phyloP scores from a whole-genome alignment of 1,140 invertebrate genomes.

The Colletes latitarsis region DNA sequence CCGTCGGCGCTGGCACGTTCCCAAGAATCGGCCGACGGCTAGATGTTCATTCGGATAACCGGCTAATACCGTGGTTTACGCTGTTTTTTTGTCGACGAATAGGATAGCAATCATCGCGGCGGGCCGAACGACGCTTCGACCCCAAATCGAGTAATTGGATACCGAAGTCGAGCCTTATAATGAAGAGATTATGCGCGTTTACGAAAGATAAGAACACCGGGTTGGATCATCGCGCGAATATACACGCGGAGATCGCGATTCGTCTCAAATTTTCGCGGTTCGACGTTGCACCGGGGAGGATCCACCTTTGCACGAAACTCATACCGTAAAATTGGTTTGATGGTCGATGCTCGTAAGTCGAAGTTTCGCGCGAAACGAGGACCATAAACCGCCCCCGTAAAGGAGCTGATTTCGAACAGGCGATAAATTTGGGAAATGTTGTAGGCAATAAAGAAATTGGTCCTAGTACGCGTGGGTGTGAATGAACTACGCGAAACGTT shows the following conservation, averaged over 20 bases:
- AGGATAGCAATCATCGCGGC: conserved; percentile 47
- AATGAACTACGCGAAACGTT: too few relatives aligned
- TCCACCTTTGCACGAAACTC: neutral
- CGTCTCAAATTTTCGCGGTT: neutral
- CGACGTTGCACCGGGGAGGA: neutral
- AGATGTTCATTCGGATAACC: conserved; percentile 60
- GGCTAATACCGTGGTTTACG: conserved; percentile 60
- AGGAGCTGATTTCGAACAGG: neutral
- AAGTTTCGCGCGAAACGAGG: neutral
- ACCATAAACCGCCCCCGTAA: neutral
- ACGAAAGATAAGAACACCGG: neutral
- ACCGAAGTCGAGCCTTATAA: conserved; percentile 46
- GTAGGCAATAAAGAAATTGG: too few relatives aligned
- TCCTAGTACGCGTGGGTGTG: too few relatives aligned
- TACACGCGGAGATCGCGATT: conserved; percentile 2
- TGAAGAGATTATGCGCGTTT: conserved; percentile 50
- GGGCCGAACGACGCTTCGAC: neutral
- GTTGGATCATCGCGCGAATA: neutral
- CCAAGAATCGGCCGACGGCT: conserved; percentile 53
- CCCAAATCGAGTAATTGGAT: conserved; percentile 47
- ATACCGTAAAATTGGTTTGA: conserved; percentile 19
- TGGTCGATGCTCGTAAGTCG: neutral
- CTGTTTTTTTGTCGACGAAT: conserved; percentile 57
- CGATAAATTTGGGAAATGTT: neutral
- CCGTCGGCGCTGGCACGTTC: conserved; percentile 59